Evolutionary conservation across 1,140 invertebrate species (phyloP).

Genomic region (Anastrepha obliqua): DNA sequence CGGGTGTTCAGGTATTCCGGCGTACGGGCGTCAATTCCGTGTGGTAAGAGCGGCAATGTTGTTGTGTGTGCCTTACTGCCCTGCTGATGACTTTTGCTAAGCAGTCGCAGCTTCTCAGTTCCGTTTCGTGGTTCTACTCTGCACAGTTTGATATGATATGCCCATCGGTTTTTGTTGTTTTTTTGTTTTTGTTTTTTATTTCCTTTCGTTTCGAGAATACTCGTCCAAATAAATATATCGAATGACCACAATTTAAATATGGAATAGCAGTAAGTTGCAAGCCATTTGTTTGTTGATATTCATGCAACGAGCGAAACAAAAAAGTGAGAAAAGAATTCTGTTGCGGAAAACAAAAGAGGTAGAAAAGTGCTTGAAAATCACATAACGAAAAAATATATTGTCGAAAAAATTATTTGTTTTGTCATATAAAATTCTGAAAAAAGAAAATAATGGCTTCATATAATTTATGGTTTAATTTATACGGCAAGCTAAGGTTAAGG

Average conservation of each 20-base stretch:
- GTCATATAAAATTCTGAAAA: slow-evolving; percentile 62
- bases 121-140: slow-evolving; percentile 13
- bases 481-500: neutral
- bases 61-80: neutral
- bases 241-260: slow-evolving; percentile 49
- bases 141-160: slow-evolving; percentile 31
- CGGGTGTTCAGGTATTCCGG: slow-evolving; percentile 41
- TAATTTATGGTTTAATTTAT: slow-evolving; percentile 69
- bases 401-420: slow-evolving; percentile 63
- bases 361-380: slow-evolving; percentile 60
- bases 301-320: slow-evolving; percentile 23
- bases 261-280: slow-evolving; percentile 10
- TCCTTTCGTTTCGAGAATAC: neutral
- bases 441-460: slow-evolving; percentile 59
- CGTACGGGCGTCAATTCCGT: slow-evolving; percentile 34
- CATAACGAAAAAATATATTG: slow-evolving; percentile 53
- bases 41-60: neutral
- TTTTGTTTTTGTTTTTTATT: neutral
- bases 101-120: slow-evolving; percentile 11
- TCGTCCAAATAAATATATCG: slow-evolving; percentile 44
- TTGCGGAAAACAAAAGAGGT: slow-evolving; percentile 26
- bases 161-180: neutral
- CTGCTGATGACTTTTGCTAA: slow-evolving; percentile 49
- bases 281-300: neutral
- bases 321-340: slow-evolving; percentile 26